Evolutionary conservation across 23 tunicate genomes (phyloP).

Genomic region (Trididemnum nubilum): DNA sequence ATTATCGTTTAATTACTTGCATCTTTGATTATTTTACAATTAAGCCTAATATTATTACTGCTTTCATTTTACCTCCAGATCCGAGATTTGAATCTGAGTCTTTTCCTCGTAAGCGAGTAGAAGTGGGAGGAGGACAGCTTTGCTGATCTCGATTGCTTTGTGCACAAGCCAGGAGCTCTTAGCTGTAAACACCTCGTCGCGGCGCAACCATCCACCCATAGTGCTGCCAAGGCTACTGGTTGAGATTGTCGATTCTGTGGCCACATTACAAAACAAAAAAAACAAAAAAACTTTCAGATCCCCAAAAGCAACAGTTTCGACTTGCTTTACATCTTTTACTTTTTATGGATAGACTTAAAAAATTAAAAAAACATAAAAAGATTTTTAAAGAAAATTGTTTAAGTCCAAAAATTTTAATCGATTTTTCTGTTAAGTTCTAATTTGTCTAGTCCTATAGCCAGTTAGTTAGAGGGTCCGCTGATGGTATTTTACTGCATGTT

Average conservation of each 20-base stretch:
- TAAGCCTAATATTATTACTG: no score
- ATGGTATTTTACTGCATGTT: no score
- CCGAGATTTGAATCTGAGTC: neutral
- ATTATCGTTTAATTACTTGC: no score
- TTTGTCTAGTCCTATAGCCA: no score
- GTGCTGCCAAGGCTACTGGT: no score
- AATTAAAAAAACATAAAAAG: no score
- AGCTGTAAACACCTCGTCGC: neutral
- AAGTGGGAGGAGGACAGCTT: constrained; percentile 67
- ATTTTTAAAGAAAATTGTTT: no score
- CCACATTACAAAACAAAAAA: neutral
- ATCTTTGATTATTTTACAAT: no score
- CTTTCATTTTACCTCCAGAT: neutral
- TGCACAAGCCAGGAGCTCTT: constrained; percentile 26
- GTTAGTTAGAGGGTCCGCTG: no score
- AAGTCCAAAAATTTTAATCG: no score
- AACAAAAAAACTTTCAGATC: neutral
- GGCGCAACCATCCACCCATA: neutral
- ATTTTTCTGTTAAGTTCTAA: no score
- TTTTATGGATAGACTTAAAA: neutral
- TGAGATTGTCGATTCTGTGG: neutral
- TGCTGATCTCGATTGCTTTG: constrained; percentile 48
- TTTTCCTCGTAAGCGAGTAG: constrained; percentile 48
- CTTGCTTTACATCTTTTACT: neutral
- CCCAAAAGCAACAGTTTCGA: neutral